Evolutionary conservation across 2,888 invertebrate species (phyloP), one percentile per base, ranked within the genome.

Genomic region (Muscina levida): DNA sequence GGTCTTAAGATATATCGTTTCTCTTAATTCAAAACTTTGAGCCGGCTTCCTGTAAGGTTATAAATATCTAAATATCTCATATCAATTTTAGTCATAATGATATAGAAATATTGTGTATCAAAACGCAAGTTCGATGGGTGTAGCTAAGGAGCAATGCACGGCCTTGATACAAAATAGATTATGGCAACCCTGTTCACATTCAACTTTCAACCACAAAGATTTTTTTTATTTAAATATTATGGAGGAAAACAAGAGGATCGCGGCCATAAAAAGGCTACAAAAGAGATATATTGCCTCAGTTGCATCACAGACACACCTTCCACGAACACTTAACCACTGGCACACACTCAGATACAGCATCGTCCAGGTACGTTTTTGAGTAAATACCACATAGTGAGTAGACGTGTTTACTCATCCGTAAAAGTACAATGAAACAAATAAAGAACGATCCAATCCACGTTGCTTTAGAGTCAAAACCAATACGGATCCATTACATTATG

Each of bases 251-350:
- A 75, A 68, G 71, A 85, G 85, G 85, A 85, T 84, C 85, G 77
- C 82, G 85, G 79, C 86, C 85, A 87, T 88, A 87, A 88, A 85
- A 85, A 85, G 86, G 85, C 87, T 84, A 88, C 89, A 88, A 88
- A 88, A 87, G 87, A 88, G 88, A 88, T 87, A 86, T 85, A 88
- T 88, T 87, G 88, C 88, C 83, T 85, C 84, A 84, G 83, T 79
- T 84, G 85, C 85, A 86, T 85, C 86, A 46, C 56, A 51, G 70
- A 31, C 66, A 53, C 24, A 44, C 57, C 37, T 62, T 39, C 15
- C 31, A 71, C 37, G 17, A 67, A 51, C 11, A 73, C 39, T 6
- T 26, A 59, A 31, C 46, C 22, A 39, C 4, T 48, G 31, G 11
- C 26, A 39, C 17, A 22, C 51, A 48, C 59, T 22, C n/a, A 17